Evolutionary conservation across 30 jellyfish, hydroid and myxozoan genomes (phyloP).

Genomic region (Aurelia coerulea): DNA sequence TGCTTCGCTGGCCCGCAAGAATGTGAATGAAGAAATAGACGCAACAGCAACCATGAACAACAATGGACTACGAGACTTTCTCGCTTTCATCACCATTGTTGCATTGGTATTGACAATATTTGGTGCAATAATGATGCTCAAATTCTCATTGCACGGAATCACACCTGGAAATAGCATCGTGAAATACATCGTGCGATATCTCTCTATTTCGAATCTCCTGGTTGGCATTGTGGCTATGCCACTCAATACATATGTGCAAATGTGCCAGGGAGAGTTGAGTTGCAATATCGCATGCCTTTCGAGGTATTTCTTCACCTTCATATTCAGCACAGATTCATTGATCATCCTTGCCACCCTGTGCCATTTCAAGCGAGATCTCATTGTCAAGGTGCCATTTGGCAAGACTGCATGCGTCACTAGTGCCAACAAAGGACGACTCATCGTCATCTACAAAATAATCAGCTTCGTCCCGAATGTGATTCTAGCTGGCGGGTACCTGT

Average conservation of each 20-base stretch:
- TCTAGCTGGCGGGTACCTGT: slow-evolving; percentile 52
- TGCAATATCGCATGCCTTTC: slow-evolving; percentile 71
- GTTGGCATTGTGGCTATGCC: slow-evolving; percentile 71
- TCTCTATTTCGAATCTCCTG: slow-evolving; percentile 41
- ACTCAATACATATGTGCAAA: slow-evolving; percentile 37
- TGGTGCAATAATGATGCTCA: slow-evolving; percentile 48
- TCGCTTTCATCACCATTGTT: slow-evolving; percentile 8
- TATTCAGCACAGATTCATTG: slow-evolving; percentile 53
- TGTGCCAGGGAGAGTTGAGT: slow-evolving; percentile 27
- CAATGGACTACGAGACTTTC: slow-evolving; percentile 7
- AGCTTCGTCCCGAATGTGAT: slow-evolving; percentile 60
- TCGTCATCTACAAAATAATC: slow-evolving; percentile 3
- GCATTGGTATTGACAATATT: slow-evolving; percentile 19
- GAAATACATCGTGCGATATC: slow-evolving; percentile 51
- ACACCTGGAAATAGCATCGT: slow-evolving; percentile 24
- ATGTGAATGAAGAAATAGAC: neutral
- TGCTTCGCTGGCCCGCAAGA: too few species aligned
- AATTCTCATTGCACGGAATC: slow-evolving; percentile 48
- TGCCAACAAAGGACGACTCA: slow-evolving; percentile 9
- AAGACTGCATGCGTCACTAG: slow-evolving; percentile 42
- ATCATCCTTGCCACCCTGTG: slow-evolving; percentile 57
- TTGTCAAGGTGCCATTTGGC: slow-evolving; percentile 73
- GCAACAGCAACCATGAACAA: neutral
- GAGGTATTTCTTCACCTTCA: slow-evolving; percentile 62
- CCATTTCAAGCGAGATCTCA: slow-evolving; percentile 61